Evolutionary conservation across 2,113 vertebrate species (phyloP).

Genomic region (Dinomys branickii): DNA sequence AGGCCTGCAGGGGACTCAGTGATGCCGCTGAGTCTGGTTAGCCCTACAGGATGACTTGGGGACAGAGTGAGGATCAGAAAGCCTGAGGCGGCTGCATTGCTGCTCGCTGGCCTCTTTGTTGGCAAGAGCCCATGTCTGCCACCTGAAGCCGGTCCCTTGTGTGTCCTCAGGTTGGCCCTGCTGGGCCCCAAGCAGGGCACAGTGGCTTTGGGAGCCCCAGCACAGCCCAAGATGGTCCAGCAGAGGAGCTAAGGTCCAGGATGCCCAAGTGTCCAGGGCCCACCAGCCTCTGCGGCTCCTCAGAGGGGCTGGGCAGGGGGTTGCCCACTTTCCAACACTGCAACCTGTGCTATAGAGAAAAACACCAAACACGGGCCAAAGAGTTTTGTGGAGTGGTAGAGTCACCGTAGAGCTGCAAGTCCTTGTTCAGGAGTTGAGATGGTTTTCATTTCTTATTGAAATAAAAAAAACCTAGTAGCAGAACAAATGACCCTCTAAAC

Average conservation of each 20-base stretch:
- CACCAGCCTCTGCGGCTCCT: not conserved
- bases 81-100: not conserved
- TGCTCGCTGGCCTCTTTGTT: not conserved
- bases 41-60: not conserved
- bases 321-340: not conserved
- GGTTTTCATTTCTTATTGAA: slow-evolving; percentile 5
- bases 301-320: not conserved
- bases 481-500: not conserved
- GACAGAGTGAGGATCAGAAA: slow-evolving; percentile 15
- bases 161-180: not conserved
- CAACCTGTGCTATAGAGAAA: not conserved
- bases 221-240: not conserved
- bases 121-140: not conserved
- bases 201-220: not conserved
- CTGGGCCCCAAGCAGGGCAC: not conserved
- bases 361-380: not conserved
- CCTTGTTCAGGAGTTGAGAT: slow-evolving; percentile 32
- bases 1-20: not conserved
- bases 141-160: not conserved
- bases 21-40: not conserved
- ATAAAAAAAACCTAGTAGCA: slow-evolving; percentile 3
- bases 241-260: not conserved
- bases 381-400: not conserved
- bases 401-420: not conserved
- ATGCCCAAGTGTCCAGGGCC: too few species aligned